phyloP scores from a whole-genome alignment of 2,888 invertebrate genomes.

The Spialia ferax region DNA sequence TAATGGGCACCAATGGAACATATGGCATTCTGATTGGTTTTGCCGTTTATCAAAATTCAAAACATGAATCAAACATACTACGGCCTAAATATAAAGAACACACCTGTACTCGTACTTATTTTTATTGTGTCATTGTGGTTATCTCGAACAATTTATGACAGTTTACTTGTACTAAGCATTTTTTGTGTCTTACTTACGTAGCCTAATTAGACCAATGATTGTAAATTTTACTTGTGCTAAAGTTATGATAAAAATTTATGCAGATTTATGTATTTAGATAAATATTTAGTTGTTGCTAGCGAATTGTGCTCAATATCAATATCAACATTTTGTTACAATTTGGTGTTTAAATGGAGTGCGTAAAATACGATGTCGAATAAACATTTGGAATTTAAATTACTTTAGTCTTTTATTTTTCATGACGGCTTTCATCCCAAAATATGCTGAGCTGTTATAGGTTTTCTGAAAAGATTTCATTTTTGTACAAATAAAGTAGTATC shows the following conservation, averaged over 20 bases:
- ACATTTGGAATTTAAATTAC: conserved; percentile 48
- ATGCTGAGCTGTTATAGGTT: neutral
- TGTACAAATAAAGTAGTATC: neutral
- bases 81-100: neutral
- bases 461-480: neutral
- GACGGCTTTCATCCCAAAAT: no score
- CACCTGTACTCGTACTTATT: no score
- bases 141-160: neutral
- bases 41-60: neutral
- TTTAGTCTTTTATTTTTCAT: conserved; percentile 29
- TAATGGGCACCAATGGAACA: neutral
- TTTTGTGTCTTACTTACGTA: neutral
- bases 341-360: conserved; percentile 80
- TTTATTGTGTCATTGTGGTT: neutral
- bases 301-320: conserved; percentile 47
- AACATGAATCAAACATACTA: neutral
- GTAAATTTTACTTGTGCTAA: conserved; percentile 5
- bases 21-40: neutral
- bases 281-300: conserved; percentile 17
- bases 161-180: neutral
- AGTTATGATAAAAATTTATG: conserved; percentile 1
- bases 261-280: conserved; percentile 15
- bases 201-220: conserved; percentile 2
- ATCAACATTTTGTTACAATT: conserved; percentile 85
- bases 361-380: conserved; percentile 84